Evolutionary conservation across 2,888 invertebrate species (phyloP), one percentile per base, ranked within the genome.

Genomic region (Xanthorhoe designata): DNA sequence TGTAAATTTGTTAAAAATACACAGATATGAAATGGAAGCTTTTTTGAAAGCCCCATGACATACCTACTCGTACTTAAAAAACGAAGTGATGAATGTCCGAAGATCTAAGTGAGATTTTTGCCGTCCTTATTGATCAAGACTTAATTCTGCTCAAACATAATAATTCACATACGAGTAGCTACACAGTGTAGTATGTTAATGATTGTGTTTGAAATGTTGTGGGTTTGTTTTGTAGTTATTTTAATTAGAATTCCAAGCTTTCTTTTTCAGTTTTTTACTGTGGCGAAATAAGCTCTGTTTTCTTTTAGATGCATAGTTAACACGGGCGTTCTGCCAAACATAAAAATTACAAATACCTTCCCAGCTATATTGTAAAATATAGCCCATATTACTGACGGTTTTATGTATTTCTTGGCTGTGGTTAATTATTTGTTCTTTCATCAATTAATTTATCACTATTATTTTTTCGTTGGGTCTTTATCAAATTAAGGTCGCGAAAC

Each of bases 271-370:
- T 45, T 45, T 62, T 17, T 0, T 45, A 47, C 49, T 63, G 63
- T 67, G 68, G 74, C 66, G 74, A 83, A 85, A 81, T 77, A 77
- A 80, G 75, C 77, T 78, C 72, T 80, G 76, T 75, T 80, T 81
- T 78, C 75, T 69, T 84, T 81, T 74, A 74, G 76, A 79, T 84
- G 80, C 77, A 80, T 80, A 78, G 79, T 80, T 69, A 75, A 74
- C 72, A 66, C 75, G 86, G 89, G 89, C 89, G 78, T 18, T 61
- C 38, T 82, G 88, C 89, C 90, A 90, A 78, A 63, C 72, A 71
- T 64, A 74, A 82, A 82, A 79, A 80, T 80, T 81, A 81, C 79
- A 79, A 82, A 83, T 47, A 52, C 38, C 13, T 52, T 15, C 9
- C 42, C 52, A 60, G 80, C 50, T 51, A 81, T 79, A 78, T 79